A percentile compares a stretch with the other conserved stretches of the same genome.
These are phyloP conservation scores for Ctenodactylus gundi DNA, from an alignment of 2,113 vertebrate genomes.

Conservation along the genomic window DNA sequence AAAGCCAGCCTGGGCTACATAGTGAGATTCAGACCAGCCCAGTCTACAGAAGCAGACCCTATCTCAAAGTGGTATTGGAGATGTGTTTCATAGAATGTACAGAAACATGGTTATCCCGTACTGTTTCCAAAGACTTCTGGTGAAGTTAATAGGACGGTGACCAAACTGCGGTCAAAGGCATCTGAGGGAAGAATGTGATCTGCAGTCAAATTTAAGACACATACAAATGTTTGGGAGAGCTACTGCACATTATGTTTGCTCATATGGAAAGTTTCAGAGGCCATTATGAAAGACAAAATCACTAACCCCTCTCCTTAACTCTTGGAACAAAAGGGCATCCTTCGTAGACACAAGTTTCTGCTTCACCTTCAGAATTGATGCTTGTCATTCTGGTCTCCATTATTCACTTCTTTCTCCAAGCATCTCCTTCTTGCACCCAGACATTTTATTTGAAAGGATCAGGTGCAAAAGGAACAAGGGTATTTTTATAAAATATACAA, in stretches of 20 bases:
- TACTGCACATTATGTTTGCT: neutral
- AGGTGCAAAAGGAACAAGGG: neutral
- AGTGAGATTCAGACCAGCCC: no score
- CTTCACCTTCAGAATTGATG: neutral
- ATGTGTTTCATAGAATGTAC: neutral
- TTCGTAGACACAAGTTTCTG: neutral
- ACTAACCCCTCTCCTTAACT: neutral
- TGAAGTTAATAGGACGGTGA: neutral
- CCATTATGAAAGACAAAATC: neutral
- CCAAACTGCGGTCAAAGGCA: neutral
- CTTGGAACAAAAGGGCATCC: neutral
- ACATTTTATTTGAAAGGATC: neutral
- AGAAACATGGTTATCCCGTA: neutral
- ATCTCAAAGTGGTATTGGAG: neutral
- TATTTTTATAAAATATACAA: neutral
- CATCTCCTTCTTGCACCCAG: neutral
- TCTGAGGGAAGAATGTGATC: neutral
- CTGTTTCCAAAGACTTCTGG: neutral
- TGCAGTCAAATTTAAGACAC: neutral
- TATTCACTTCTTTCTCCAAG: neutral
- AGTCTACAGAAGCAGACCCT: no score
- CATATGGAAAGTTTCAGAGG: neutral
- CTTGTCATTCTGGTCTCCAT: neutral
- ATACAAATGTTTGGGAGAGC: neutral
- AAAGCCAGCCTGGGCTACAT: no score